A percentile compares a stretch with the other conserved stretches of the same genome.
Conservation (phyloP, 2,113 vertebrate species). For the Danionella cerebrum region DNA sequence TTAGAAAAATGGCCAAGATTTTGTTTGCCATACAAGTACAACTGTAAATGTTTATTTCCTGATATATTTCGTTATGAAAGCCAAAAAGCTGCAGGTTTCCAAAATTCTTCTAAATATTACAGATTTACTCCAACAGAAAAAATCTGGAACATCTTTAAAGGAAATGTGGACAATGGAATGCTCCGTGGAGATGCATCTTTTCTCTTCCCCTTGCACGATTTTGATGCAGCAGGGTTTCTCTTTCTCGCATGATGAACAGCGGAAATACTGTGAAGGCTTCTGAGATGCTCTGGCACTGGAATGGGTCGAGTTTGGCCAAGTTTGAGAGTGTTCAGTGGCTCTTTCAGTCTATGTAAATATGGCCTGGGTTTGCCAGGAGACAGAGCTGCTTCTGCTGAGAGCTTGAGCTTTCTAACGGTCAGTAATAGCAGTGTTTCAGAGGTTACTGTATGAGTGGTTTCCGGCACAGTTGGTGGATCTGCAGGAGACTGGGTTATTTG, state of each 20-base stretch:
- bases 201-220: not conserved
- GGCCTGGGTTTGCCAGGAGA: not conserved
- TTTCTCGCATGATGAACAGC: not conserved
- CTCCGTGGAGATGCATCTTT: not conserved
- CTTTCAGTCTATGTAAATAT: constrained; percentile 51
- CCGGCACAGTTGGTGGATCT: not conserved
- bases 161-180: no score
- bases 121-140: no score
- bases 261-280: constrained; percentile 50
- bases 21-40: no score
- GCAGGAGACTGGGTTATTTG: not conserved
- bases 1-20: no score
- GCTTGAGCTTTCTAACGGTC: not conserved
- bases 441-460: not conserved
- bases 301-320: constrained; percentile 7
- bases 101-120: no score
- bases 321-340: constrained; percentile 51
- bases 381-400: not conserved
- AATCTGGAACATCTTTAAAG: no score
- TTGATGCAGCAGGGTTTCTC: not conserved
- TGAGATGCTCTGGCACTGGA: constrained; percentile 31
- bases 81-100: no score
- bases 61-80: no score
- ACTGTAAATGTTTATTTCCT: no score
- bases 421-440: not conserved